These are phyloP conservation scores for Brachionus rubens DNA, from an alignment of 1,140 invertebrate genomes.

Conservation along the genomic window DNA sequence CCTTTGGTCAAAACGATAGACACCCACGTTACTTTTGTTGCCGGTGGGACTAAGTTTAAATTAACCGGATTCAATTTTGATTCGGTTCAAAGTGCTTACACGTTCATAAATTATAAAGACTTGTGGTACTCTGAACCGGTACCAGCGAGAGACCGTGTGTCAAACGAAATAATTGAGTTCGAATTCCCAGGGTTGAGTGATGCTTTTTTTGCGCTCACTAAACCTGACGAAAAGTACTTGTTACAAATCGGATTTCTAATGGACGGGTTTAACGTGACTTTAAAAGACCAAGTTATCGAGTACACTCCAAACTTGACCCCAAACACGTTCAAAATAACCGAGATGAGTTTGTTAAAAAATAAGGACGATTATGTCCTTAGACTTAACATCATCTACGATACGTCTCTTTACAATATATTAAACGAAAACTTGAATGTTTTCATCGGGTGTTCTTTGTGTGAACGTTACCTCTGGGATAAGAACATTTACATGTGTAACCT, in stretches of 20 bases:
- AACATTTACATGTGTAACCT: neutral
- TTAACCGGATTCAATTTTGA: constrained; percentile 31
- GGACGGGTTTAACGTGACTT: constrained; percentile 40
- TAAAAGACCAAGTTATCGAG: neutral
- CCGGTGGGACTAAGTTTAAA: neutral
- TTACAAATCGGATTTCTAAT: constrained; percentile 36
- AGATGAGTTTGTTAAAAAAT: neutral
- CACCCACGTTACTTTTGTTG: neutral
- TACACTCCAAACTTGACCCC: neutral
- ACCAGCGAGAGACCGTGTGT: neutral
- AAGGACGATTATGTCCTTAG: neutral
- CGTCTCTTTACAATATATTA: neutral
- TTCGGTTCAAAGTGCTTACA: constrained; percentile 31
- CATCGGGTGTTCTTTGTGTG: too few species aligned
- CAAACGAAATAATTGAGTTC: neutral
- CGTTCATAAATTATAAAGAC: constrained; percentile 7
- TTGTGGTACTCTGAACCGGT: constrained; percentile 44
- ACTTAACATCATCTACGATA: neutral
- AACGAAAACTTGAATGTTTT: too few species aligned
- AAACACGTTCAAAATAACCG: neutral
- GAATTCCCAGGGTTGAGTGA: constrained; percentile 7
- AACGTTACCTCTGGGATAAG: too few species aligned
- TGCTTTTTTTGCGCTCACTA: constrained; percentile 4
- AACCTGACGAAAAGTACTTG: neutral
- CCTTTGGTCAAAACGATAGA: neutral